Evolutionary conservation across 1,140 invertebrate species (phyloP).

Genomic region (Bombus vancouverensis): DNA sequence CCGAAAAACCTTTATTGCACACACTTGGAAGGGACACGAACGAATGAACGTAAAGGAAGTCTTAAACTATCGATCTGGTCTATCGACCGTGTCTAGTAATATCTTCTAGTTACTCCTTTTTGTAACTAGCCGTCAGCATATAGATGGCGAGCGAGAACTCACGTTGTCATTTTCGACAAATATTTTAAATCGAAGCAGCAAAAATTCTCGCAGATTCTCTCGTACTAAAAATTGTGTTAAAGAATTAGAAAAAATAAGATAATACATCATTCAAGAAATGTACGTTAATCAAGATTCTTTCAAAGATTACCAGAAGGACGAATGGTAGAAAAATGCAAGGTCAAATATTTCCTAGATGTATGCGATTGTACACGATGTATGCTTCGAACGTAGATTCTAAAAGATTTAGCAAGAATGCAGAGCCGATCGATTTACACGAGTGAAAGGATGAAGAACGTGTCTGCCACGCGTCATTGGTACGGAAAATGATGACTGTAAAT

Average conservation of each 20-base stretch:
- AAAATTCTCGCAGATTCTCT: background rate
- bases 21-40: too few relatives aligned
- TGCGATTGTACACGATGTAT: background rate
- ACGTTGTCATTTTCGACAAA: too few relatives aligned
- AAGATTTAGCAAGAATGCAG: conserved; percentile 15
- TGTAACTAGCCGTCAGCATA: too few relatives aligned
- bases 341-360: conserved; percentile 1
- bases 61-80: too few relatives aligned
- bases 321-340: background rate
- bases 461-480: conserved; percentile 13
- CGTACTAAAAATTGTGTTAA: background rate
- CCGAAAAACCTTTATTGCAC: too few relatives aligned
- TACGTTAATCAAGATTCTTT: background rate
- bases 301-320: background rate
- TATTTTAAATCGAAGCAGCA: background rate
- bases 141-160: too few relatives aligned
- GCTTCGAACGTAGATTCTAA: background rate
- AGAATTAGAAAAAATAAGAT: too few relatives aligned
- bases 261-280: too few relatives aligned
- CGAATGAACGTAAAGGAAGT: too few relatives aligned
- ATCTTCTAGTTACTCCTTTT: too few relatives aligned
- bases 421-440: conserved; percentile 8
- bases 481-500: conserved; percentile 25
- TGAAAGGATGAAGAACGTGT: conserved; percentile 30
- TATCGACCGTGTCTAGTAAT: too few relatives aligned